phyloP scores from a whole-genome alignment of 2,113 vertebrate species.

The Psittacus erithacus region DNA sequence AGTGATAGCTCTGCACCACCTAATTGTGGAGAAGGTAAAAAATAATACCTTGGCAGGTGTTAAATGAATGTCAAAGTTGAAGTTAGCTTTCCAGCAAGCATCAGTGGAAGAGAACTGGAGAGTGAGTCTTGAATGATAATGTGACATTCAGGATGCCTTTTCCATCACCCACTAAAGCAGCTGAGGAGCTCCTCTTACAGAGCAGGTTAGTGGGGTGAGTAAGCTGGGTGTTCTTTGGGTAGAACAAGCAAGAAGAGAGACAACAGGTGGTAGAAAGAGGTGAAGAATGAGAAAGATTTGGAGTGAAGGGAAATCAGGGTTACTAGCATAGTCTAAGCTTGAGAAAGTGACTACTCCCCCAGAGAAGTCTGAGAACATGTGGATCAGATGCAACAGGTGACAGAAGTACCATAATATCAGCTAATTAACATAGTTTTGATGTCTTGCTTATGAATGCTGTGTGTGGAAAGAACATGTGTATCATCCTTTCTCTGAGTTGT shows the following conservation, averaged over 20 bases:
- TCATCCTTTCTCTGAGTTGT: neutral
- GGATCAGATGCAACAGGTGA: neutral
- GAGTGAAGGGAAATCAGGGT: neutral
- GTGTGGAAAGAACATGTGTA: neutral
- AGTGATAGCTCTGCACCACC: neutral
- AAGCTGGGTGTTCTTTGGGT: neutral
- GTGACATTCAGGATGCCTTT: slow-evolving; percentile 11
- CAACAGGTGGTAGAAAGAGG: neutral
- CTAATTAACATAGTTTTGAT: neutral
- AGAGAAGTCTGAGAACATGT: neutral
- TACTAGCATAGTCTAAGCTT: neutral
- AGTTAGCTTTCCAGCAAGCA: neutral
- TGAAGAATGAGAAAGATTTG: neutral
- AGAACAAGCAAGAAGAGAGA: neutral
- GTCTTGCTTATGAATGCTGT: neutral
- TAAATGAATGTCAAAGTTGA: neutral
- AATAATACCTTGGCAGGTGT: neutral
- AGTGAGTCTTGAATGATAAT: neutral
- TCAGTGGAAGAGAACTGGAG: neutral
- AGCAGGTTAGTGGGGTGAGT: slow-evolving; percentile 4
- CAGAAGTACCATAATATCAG: neutral
- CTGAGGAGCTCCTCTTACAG: slow-evolving; percentile 43
- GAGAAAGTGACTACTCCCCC: neutral
- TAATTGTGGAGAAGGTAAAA: neutral
- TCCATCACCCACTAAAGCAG: slow-evolving; percentile 17